Conservation (phyloP, 2,797 vertebrate genomes). For the Schizopygopsis malacanthus region DNA sequence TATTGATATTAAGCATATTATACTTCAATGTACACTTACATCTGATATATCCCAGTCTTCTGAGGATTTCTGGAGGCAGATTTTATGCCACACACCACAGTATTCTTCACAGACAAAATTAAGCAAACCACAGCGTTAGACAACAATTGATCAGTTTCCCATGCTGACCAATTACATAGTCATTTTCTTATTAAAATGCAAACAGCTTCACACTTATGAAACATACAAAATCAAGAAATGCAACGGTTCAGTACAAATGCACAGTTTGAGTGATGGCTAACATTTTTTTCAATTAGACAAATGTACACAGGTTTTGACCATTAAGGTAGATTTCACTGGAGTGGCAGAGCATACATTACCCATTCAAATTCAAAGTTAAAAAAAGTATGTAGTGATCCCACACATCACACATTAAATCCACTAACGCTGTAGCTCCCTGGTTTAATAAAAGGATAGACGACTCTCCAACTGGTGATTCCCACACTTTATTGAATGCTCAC, state of each 20-base stretch:
- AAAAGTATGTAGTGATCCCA: conserved; percentile 5
- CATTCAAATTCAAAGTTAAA: conserved; percentile 21
- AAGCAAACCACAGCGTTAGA: conserved; percentile 39
- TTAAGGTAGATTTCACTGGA: neutral
- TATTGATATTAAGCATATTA: conserved; percentile 35
- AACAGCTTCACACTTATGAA: conserved; percentile 34
- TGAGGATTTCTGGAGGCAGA: conserved; percentile 50
- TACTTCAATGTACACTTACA: conserved; percentile 46
- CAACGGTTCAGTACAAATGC: conserved; percentile 25
- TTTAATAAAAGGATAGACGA: too few species aligned
- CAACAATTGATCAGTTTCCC: conserved; percentile 34
- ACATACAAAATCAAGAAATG: conserved; percentile 5
- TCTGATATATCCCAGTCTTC: conserved; percentile 56
- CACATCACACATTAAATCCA: conserved; percentile 10
- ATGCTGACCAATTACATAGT: conserved; percentile 20
- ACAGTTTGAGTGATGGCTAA: conserved; percentile 20
- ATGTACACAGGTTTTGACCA: neutral
- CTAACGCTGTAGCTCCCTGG: too few species aligned
- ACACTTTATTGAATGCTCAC: too few species aligned
- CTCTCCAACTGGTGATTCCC: too few species aligned
- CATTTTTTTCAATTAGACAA: conserved; percentile 23
- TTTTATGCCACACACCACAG: conserved; percentile 51
- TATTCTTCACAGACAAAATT: conserved; percentile 48
- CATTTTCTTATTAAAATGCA: conserved; percentile 33
- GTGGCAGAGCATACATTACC: conserved; percentile 24